phyloP scores from a whole-genome alignment of 2,797 vertebrate species.

The Phyllotis vaccarum region DNA sequence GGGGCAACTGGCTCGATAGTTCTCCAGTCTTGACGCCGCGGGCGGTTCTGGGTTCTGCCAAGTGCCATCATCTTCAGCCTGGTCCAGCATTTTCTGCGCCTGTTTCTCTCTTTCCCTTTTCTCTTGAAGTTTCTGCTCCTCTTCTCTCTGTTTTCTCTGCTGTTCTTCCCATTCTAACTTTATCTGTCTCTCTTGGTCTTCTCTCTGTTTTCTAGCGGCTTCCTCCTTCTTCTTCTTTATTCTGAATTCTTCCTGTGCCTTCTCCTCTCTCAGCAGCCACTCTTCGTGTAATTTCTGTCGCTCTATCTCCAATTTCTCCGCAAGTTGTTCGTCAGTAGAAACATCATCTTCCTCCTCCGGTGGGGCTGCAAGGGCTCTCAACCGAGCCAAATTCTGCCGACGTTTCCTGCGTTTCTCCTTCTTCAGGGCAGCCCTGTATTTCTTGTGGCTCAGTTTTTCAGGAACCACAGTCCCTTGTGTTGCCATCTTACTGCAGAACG shows the following conservation, averaged over 20 bases:
- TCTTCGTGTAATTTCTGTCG: conserved; percentile 93
- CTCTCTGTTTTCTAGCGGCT: conserved; percentile 90
- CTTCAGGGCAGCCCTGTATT: conserved; percentile 91
- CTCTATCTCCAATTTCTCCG: neutral
- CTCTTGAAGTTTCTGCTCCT: conserved; percentile 92
- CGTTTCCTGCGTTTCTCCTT: conserved; percentile 95
- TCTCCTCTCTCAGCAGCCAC: conserved; percentile 94
- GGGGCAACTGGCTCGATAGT: conserved; percentile 95
- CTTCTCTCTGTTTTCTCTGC: conserved; percentile 92
- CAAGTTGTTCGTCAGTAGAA: neutral
- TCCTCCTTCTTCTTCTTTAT: conserved; percentile 93
- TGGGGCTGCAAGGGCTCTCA: conserved; percentile 86
- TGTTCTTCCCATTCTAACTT: conserved; percentile 97
- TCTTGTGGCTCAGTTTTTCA: conserved; percentile 90
- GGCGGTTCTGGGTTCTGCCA: conserved; percentile 99
- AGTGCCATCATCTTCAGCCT: conserved; percentile 94
- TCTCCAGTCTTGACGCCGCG: conserved; percentile 92
- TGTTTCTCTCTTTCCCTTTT: conserved; percentile 98
- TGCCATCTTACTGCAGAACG: neutral
- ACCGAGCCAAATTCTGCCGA: conserved; percentile 92
- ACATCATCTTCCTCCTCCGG: neutral
- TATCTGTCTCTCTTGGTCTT: conserved; percentile 96
- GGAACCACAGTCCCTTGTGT: neutral
- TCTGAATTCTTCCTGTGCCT: conserved; percentile 95
- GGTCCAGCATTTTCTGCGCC: conserved; percentile 98